These are phyloP conservation scores for Apostichopus japonicus DNA, from an alignment of 35 echinoderm and acorn worm species.

Conservation along the genomic window DNA sequence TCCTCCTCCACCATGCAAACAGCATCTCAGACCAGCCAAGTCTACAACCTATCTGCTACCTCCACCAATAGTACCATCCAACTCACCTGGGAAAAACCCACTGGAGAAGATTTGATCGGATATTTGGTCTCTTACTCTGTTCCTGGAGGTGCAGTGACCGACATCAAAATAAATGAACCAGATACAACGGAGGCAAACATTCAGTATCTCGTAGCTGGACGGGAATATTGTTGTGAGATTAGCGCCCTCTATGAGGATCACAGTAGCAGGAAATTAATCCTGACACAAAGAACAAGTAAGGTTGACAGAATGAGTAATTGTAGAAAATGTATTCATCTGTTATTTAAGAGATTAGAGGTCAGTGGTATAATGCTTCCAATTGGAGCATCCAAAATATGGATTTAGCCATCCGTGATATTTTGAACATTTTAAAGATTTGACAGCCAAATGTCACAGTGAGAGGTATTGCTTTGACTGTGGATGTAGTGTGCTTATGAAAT, in stretches of 20 bases:
- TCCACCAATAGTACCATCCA: slow-evolving; percentile 39
- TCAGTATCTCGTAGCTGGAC: slow-evolving; percentile 38
- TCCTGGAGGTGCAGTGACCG: slow-evolving; percentile 19
- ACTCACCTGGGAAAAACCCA: slow-evolving; percentile 40
- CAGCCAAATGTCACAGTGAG: too few relatives aligned
- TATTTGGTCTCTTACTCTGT: slow-evolving; percentile 34
- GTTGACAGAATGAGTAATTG: background rate
- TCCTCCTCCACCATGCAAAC: too few relatives aligned
- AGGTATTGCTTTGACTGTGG: too few relatives aligned
- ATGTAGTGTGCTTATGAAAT: too few relatives aligned
- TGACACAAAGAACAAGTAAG: slow-evolving; percentile 56
- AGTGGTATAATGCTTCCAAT: too few relatives aligned
- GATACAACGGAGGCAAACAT: slow-evolving; percentile 32
- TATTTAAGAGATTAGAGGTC: too few relatives aligned
- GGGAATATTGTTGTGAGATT: slow-evolving; percentile 55
- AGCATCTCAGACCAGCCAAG: slow-evolving; percentile 21
- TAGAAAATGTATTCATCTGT: background rate
- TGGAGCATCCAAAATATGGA: too few relatives aligned
- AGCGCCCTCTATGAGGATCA: slow-evolving; percentile 21
- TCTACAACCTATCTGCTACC: slow-evolving; percentile 6
- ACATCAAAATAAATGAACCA: slow-evolving; percentile 50
- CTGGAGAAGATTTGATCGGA: background rate
- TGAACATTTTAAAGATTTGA: too few relatives aligned
- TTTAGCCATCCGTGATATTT: too few relatives aligned
- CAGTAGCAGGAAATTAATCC: slow-evolving; percentile 11